A percentile compares a stretch with the other conserved stretches of the same genome.
Conservation (phyloP, 2,888 invertebrate genomes). For the Argyra leucocephala region DNA sequence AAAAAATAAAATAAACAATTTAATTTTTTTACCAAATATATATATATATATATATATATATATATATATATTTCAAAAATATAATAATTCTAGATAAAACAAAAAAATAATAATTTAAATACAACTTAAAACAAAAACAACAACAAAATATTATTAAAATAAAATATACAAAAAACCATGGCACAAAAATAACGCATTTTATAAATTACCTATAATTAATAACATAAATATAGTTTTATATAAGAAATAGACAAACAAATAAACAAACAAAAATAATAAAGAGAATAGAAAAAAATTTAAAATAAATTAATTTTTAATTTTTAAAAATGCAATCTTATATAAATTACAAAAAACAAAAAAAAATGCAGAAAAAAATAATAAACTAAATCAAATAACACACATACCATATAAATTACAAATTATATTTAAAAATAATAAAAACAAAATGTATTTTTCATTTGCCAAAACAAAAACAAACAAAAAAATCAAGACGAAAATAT, state of each 20-base stretch:
- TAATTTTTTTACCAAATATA: constrained; percentile 14
- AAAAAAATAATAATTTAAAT: constrained; percentile 25
- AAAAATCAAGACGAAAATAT: too few species aligned
- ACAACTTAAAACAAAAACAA: constrained; percentile 8
- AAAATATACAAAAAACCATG: background rate
- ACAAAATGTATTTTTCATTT: background rate
- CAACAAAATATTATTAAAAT: background rate
- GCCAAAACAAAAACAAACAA: background rate
- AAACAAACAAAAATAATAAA: background rate
- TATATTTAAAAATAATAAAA: background rate
- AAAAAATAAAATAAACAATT: constrained; percentile 15
- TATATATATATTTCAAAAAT: constrained; percentile 18
- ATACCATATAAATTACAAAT: background rate
- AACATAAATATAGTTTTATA: constrained; percentile 6
- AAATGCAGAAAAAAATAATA: background rate
- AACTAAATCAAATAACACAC: background rate
- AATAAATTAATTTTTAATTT: background rate
- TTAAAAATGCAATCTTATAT: background rate
- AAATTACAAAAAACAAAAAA: background rate
- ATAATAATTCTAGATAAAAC: constrained; percentile 9
- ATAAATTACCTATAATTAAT: background rate
- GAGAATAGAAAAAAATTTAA: background rate
- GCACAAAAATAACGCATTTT: constrained; percentile 1
- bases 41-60: constrained; percentile 7
- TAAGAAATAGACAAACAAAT: background rate